These are phyloP conservation scores for Ennomos fuscantarius DNA, from an alignment of 2,888 invertebrate genomes.

Conservation along the genomic window DNA sequence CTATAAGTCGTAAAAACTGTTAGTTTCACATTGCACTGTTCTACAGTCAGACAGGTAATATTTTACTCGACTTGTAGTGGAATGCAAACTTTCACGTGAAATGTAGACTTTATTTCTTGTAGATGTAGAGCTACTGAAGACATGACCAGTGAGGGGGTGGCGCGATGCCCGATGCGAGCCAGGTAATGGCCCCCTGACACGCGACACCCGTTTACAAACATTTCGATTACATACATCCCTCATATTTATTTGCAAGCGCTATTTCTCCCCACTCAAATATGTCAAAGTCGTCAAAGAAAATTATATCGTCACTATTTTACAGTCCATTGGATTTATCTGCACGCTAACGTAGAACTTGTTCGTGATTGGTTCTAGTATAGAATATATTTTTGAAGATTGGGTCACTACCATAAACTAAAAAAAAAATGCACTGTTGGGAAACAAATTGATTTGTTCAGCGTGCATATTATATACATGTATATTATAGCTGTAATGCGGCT, in stretches of 20 bases:
- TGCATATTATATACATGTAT: too few relatives aligned
- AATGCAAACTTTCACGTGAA: slow-evolving; percentile 45
- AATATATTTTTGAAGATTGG: slow-evolving; percentile 7
- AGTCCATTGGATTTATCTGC: slow-evolving; percentile 28
- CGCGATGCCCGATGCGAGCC: slow-evolving; percentile 42
- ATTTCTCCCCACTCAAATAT: slow-evolving; percentile 64
- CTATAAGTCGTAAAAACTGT: slow-evolving; percentile 12
- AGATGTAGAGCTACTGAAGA: slow-evolving; percentile 33
- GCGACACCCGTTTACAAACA: slow-evolving; percentile 80
- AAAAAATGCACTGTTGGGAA: too few relatives aligned
- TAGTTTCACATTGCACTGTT: slow-evolving; percentile 12
- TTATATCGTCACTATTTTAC: slow-evolving; percentile 33
- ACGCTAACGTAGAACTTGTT: slow-evolving; percentile 19
- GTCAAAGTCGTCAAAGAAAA: slow-evolving; percentile 35
- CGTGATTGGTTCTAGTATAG: slow-evolving; percentile 19
- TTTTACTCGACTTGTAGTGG: slow-evolving; percentile 32
- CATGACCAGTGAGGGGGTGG: slow-evolving; percentile 35
- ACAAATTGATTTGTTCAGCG: slow-evolving; percentile 26
- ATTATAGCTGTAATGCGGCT: slow-evolving; percentile 15
- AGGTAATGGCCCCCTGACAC: slow-evolving; percentile 73
- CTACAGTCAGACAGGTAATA: slow-evolving; percentile 30
- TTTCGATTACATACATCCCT: slow-evolving; percentile 77
- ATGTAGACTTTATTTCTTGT: slow-evolving; percentile 47
- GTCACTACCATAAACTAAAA: slow-evolving; percentile 16
- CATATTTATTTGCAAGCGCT: slow-evolving; percentile 74